Percentiles rank a stretch among this genome's conserved stretches.
Conservation (phyloP, 2,888 invertebrate genomes). For the Meiosimyza platycephala region DNA sequence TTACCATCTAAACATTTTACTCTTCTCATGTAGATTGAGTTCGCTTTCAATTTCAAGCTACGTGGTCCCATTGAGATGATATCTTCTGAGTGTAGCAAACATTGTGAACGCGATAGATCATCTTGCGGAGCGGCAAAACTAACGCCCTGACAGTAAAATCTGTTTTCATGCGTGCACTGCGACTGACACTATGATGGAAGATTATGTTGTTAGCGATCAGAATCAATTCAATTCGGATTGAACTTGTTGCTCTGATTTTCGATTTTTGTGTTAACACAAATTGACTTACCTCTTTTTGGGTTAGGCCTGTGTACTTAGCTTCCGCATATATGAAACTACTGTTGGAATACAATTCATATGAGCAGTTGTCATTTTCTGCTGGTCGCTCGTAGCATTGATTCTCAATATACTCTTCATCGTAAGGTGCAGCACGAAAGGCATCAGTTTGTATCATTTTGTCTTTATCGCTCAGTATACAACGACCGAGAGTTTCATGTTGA, state of each 20-base stretch:
- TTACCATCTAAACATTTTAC: slow-evolving; percentile 87
- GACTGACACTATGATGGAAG: slow-evolving; percentile 69
- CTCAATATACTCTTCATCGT: slow-evolving; percentile 84
- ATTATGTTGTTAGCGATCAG: neutral
- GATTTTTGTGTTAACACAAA: too few species aligned
- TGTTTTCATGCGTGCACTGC: slow-evolving; percentile 73
- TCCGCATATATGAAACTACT: slow-evolving; percentile 74
- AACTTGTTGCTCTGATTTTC: neutral
- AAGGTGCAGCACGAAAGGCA: slow-evolving; percentile 80
- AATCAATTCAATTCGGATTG: neutral
- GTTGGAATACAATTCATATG: slow-evolving; percentile 81
- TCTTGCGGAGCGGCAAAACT: slow-evolving; percentile 66
- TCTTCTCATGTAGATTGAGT: slow-evolving; percentile 80
- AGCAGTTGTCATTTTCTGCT: slow-evolving; percentile 72
- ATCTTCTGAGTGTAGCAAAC: slow-evolving; percentile 85
- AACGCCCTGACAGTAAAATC: slow-evolving; percentile 80
- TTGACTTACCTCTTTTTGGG: slow-evolving; percentile 64
- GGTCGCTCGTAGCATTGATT: slow-evolving; percentile 80
- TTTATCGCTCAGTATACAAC: slow-evolving; percentile 78
- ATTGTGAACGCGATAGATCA: slow-evolving; percentile 65
- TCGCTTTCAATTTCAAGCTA: slow-evolving; percentile 71
- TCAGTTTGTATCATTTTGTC: slow-evolving; percentile 82
- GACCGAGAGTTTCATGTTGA: slow-evolving; percentile 67
- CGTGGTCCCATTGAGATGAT: slow-evolving; percentile 82
- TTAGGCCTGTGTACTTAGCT: slow-evolving; percentile 61